Evolutionary conservation across 2,113 vertebrate genomes (phyloP), one percentile per base, ranked within the genome.

Genomic region (Hypocryptadius cinnamomeus): DNA sequence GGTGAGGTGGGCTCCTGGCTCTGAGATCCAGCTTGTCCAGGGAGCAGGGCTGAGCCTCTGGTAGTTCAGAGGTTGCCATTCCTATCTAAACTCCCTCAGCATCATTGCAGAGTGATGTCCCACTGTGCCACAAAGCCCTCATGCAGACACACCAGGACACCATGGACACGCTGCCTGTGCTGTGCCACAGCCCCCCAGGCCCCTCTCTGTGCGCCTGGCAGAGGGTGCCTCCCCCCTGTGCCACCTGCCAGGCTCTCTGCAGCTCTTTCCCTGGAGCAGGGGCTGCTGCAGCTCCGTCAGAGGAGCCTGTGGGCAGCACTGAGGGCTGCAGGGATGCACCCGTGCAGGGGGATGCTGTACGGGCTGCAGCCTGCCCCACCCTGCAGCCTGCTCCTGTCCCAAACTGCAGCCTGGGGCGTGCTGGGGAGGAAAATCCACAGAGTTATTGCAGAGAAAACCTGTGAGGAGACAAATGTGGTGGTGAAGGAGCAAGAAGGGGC

Each of bases 231-330:
- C 47, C 28, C 20, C 23, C 11, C n/a, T 1, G 0, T 60, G 68
- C 31, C 68, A 19, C 40, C 40, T 65, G 24, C 42, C 37, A 20
- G 16, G 47, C 27, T 37, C 21, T 17, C 45, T 45, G 68, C 63
- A 79, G 40, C 40, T 35, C 44, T 33, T 21, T 59, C 22, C 40
- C 39, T 27, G 10, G 12, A 63, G 72, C 68, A 80, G 48, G 39
- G 31, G 22, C 69, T 86, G 72, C 51, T 85, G 28, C 9, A 5
- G 25, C 42, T 56, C 35, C 0, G 2, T 27, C 48, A 33, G 44
- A 63, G 48, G 11, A 65, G 60, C 57, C 61, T 1, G 0, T 2
- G 17, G 48, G 35, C 0, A 0, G 68, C 31, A 2, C 68, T 15
- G 45, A 37, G 77, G n/a, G 28, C 25, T 35, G 42, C 23, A 37